A percentile compares a stretch with the other conserved stretches of the same genome.
Conservation (phyloP, 2,797 vertebrate species). For the Rhinophrynus dorsalis region DNA sequence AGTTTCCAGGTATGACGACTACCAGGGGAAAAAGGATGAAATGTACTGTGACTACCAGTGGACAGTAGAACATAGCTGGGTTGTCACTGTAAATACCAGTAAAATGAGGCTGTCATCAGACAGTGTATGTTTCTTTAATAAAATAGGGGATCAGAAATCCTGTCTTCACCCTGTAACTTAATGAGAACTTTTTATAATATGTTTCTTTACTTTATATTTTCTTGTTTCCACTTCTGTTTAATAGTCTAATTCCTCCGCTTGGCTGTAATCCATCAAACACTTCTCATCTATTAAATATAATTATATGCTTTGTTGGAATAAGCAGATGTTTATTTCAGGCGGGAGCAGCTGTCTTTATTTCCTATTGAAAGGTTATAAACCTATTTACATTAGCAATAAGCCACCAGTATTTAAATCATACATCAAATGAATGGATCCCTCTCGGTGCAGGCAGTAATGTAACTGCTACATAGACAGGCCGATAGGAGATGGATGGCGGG, state of each 20-base stretch:
- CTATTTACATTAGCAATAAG: constrained; percentile 62
- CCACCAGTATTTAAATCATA: constrained; percentile 59
- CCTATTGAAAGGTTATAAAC: constrained; percentile 65
- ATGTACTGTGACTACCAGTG: too few relatives aligned
- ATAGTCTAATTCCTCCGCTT: constrained; percentile 60
- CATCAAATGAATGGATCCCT: constrained; percentile 50
- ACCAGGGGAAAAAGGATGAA: too few relatives aligned
- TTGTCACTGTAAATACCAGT: too few relatives aligned
- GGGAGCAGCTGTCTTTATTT: constrained; percentile 66
- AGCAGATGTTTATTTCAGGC: constrained; percentile 67
- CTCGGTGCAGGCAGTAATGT: constrained; percentile 45
- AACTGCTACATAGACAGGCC: neutral
- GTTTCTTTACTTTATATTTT: too few relatives aligned
- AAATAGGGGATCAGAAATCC: too few relatives aligned
- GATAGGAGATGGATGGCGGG: neutral
- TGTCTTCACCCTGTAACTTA: too few relatives aligned
- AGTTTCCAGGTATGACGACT: too few relatives aligned
- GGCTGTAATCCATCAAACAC: constrained; percentile 63
- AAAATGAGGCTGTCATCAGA: too few relatives aligned
- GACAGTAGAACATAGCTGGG: too few relatives aligned
- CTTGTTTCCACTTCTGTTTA: constrained; percentile 57
- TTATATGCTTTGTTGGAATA: constrained; percentile 69
- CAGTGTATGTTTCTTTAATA: too few relatives aligned
- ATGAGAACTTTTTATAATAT: too few relatives aligned
- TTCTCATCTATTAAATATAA: constrained; percentile 71